Conservation (phyloP, 2,888 invertebrate genomes). For the Melitaea athalia region DNA sequence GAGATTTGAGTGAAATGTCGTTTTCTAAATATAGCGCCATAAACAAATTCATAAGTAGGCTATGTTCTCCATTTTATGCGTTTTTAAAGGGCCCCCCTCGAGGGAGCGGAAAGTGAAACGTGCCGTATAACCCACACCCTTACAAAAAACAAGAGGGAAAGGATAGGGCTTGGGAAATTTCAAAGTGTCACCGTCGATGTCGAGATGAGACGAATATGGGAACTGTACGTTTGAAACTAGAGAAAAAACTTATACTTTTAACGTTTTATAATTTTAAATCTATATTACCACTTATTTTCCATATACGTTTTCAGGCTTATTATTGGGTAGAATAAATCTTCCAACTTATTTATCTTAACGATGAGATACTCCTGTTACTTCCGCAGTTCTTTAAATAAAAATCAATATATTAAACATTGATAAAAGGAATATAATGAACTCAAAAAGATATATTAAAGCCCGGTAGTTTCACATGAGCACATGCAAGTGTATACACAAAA, state of each 20-base stretch:
- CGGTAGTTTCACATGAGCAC: neutral
- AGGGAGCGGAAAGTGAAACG: conserved; percentile 75
- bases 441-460: too few relatives aligned
- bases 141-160: conserved; percentile 59
- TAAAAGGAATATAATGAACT: too few relatives aligned
- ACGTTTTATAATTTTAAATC: neutral
- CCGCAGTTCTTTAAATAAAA: too few relatives aligned
- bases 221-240: neutral
- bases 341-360: too few relatives aligned
- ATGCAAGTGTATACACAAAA: neutral
- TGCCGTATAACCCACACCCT: conserved; percentile 71
- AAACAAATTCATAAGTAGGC: conserved; percentile 83
- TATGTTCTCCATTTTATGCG: conserved; percentile 73
- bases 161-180: conserved; percentile 43
- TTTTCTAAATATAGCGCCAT: conserved; percentile 69
- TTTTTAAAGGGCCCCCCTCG: conserved; percentile 71
- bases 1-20: conserved; percentile 54
- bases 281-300: neutral
- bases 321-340: too few relatives aligned
- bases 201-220: conserved; percentile 9
- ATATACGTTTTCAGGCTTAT: neutral
- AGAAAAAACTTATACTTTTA: neutral
- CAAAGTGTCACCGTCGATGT: conserved; percentile 39
- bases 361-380: too few relatives aligned
- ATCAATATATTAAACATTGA: too few relatives aligned